Conservation (phyloP, 2,113 vertebrate genomes). For the Cyrtonyx montezumae region DNA sequence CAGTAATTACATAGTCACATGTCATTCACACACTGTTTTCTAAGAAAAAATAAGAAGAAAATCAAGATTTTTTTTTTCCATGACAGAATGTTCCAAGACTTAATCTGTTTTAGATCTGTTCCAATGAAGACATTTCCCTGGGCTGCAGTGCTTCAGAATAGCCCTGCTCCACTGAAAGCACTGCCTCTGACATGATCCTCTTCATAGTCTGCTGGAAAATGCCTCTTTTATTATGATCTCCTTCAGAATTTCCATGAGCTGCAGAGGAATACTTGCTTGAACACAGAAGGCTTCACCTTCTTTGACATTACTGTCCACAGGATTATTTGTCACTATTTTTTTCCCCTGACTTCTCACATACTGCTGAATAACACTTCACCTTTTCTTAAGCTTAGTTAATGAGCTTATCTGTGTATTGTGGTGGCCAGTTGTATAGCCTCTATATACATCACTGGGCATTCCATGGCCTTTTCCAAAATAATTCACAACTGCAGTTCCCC, state of each 20-base stretch:
- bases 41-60: background rate
- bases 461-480: background rate
- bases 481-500: background rate
- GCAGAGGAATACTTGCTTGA: background rate
- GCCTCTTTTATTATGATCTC: background rate
- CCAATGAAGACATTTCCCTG: background rate
- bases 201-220: background rate
- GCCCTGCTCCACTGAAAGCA: background rate
- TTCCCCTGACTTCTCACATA: background rate
- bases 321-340: background rate
- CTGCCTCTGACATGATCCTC: background rate
- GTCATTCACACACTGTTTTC: background rate
- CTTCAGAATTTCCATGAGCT: background rate
- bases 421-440: background rate
- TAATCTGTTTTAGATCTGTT: background rate
- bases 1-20: background rate
- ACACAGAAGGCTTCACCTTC: background rate
- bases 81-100: background rate
- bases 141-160: background rate
- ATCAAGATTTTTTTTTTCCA: background rate
- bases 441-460: background rate
- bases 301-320: background rate
- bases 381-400: background rate
- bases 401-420: background rate
- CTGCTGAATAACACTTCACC: accelerated